Evolutionary conservation across 1,140 invertebrate genomes (phyloP).

Genomic region (Mercenaria mercenaria): DNA sequence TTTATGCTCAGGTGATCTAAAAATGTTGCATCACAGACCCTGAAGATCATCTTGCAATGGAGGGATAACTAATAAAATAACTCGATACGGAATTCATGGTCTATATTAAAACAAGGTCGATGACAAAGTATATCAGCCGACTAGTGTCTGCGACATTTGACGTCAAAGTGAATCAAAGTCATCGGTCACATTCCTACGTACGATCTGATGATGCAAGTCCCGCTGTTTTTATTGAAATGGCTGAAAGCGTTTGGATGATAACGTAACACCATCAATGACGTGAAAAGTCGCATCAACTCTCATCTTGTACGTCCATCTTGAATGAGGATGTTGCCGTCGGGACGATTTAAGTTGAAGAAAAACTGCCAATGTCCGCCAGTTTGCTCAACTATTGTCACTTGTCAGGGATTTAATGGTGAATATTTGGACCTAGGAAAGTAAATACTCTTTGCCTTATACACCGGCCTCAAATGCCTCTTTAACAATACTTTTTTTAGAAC

Average conservation of each 20-base stretch:
- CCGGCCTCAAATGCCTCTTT: slow-evolving; percentile 62
- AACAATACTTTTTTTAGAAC: slow-evolving; percentile 49
- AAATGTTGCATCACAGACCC: too few relatives aligned
- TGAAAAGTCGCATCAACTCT: background rate
- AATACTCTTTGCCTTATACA: background rate
- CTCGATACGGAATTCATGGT: background rate
- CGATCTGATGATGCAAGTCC: background rate
- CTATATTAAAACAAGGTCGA: background rate
- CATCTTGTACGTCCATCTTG: too few relatives aligned
- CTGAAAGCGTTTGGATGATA: background rate
- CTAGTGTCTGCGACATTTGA: background rate
- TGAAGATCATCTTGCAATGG: too few relatives aligned
- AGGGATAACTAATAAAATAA: background rate
- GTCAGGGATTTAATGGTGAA: background rate
- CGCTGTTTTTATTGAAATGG: background rate
- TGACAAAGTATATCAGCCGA: background rate
- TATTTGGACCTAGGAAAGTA: background rate
- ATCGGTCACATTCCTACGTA: background rate
- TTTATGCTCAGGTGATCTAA: too few relatives aligned
- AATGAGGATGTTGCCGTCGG: too few relatives aligned
- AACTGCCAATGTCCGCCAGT: background rate
- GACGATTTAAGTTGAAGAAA: background rate
- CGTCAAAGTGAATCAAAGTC: background rate
- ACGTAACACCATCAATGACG: background rate
- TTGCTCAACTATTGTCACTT: background rate